Conservation (phyloP, 1,140 invertebrate species). For the Artemia franciscana region DNA sequence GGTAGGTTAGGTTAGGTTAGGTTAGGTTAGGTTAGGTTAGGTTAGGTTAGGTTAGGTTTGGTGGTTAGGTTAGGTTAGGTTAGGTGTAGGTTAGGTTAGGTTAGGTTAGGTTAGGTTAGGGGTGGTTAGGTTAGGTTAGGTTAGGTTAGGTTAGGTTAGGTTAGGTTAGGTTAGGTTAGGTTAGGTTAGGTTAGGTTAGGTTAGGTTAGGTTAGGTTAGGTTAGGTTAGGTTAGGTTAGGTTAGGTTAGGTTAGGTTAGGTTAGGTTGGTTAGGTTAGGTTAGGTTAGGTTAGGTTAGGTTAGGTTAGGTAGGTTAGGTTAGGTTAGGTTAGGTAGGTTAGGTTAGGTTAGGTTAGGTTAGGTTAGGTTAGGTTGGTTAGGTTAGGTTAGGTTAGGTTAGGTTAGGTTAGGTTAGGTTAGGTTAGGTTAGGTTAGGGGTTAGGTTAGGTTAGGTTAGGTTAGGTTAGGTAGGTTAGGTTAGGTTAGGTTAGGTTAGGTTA, state of each 20-base stretch:
- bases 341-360: slow-evolving; percentile 13
- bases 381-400: slow-evolving; percentile 10
- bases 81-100: too few relatives aligned
- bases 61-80: too few relatives aligned
- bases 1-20: slow-evolving; percentile 16
- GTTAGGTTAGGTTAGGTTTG: too few relatives aligned
- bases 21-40: slow-evolving; percentile 18
- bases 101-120: slow-evolving; percentile 16
- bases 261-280: too few relatives aligned
- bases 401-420: slow-evolving; percentile 11
- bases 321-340: slow-evolving; percentile 12
- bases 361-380: slow-evolving; percentile 5
- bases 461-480: slow-evolving; percentile 10
- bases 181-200: slow-evolving; percentile 8
- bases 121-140: slow-evolving; percentile 11
- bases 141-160: slow-evolving; percentile 11
- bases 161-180: slow-evolving; percentile 7
- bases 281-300: slow-evolving; percentile 13
- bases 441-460: slow-evolving; percentile 2
- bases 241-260: slow-evolving; percentile 8
- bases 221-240: slow-evolving; percentile 7
- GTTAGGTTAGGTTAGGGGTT: slow-evolving; percentile 8
- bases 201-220: slow-evolving; percentile 10
- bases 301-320: slow-evolving; percentile 14
- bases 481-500: slow-evolving; percentile 12